Conservation (phyloP, 2,113 vertebrate genomes). For the Otocyon megalotis region DNA sequence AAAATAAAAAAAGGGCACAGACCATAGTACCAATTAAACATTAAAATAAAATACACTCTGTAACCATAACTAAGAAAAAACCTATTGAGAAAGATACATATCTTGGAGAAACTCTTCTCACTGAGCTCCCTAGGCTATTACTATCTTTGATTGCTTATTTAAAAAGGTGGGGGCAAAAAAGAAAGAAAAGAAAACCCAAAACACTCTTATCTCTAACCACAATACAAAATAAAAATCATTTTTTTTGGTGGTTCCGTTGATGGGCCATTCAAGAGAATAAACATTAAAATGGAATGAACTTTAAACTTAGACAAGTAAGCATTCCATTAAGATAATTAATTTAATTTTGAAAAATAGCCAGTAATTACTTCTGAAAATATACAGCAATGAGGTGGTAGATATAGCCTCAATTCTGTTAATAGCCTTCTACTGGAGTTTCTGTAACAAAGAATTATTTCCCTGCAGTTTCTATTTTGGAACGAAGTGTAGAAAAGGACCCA, state of each 20-base stretch:
- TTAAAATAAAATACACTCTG: slow-evolving; percentile 27
- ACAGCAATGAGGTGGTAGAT: slow-evolving; percentile 13
- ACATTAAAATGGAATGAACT: slow-evolving; percentile 54
- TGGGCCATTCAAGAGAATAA: slow-evolving; percentile 57
- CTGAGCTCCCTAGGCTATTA: background rate
- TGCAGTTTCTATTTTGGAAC: slow-evolving; percentile 41
- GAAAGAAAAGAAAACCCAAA: background rate
- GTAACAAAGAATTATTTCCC: slow-evolving; percentile 63
- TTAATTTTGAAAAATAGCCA: slow-evolving; percentile 69
- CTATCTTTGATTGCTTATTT: background rate
- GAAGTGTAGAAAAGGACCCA: slow-evolving; percentile 4
- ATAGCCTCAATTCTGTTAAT: slow-evolving; percentile 52
- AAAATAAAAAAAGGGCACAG: background rate
- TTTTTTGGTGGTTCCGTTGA: background rate
- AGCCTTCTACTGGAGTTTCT: slow-evolving; percentile 45
- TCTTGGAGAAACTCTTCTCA: slow-evolving; percentile 43
- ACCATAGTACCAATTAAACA: slow-evolving; percentile 39
- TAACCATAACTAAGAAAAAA: background rate
- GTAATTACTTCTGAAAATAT: slow-evolving; percentile 71
- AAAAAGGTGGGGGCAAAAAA: background rate
- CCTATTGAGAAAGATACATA: rapidly evolving
- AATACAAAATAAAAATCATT: background rate
- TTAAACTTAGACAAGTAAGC: slow-evolving; percentile 46
- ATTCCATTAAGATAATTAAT: slow-evolving; percentile 62
- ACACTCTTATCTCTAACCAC: background rate